These are phyloP conservation scores for Xestoiulus laeticollis DNA, from an alignment of 2,888 invertebrate genomes.

Conservation along the genomic window DNA sequence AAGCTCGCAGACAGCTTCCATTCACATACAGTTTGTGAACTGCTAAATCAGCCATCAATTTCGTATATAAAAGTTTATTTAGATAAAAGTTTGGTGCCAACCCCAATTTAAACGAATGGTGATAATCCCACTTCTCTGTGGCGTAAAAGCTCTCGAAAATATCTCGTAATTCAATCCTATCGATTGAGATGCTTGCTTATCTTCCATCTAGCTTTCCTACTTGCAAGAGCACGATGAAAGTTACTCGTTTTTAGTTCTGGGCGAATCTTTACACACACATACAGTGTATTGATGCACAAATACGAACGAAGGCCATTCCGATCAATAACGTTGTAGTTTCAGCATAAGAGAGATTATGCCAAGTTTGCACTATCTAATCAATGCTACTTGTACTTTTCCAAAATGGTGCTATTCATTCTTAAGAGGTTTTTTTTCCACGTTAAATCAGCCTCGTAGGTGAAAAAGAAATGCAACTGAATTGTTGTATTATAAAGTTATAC, in stretches of 20 bases:
- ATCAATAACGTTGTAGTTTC: slow-evolving; percentile 16
- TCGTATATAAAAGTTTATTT: slow-evolving; percentile 17
- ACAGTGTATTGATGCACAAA: slow-evolving; percentile 20
- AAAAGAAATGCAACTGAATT: slow-evolving; percentile 23
- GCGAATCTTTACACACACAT: neutral
- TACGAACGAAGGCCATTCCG: slow-evolving; percentile 4
- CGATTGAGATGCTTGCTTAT: slow-evolving; percentile 3
- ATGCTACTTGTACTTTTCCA: slow-evolving; percentile 40
- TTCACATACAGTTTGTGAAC: neutral
- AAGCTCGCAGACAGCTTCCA: neutral
- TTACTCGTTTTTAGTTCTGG: neutral
- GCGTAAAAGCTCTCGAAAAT: slow-evolving; percentile 35
- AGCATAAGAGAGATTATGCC: slow-evolving; percentile 40
- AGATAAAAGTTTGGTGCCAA: slow-evolving; percentile 39
- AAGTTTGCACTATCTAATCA: slow-evolving; percentile 43
- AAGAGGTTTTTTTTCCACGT: neutral
- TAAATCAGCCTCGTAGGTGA: slow-evolving; percentile 22
- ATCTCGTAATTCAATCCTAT: slow-evolving; percentile 43
- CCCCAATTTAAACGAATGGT: slow-evolving; percentile 38
- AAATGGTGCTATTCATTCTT: slow-evolving; percentile 43
- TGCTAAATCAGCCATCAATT: slow-evolving; percentile 22
- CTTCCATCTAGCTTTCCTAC: neutral
- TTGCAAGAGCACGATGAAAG: neutral
- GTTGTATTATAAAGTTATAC: slow-evolving; percentile 24
- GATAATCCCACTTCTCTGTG: slow-evolving; percentile 41